Percentiles rank a stretch among this genome's conserved stretches.
Conservation (phyloP, 2,888 invertebrate genomes). For the Cephonodes hylas region DNA sequence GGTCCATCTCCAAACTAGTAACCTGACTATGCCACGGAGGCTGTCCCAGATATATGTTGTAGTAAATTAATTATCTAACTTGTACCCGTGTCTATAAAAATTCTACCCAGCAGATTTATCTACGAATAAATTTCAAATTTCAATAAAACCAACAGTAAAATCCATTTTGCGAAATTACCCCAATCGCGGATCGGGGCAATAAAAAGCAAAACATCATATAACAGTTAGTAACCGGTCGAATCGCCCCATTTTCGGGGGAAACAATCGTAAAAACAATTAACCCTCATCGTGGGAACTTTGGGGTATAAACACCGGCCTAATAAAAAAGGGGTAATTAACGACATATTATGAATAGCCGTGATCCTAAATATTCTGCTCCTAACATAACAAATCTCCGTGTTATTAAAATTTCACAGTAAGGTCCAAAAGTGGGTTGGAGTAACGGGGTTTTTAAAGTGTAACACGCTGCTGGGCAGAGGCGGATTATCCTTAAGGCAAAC, state of each 20-base stretch:
- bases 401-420: neutral
- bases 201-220: neutral
- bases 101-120: too few species aligned
- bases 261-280: neutral
- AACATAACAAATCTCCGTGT: neutral
- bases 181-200: neutral
- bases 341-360: neutral
- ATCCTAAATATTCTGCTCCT: neutral
- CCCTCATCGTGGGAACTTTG: neutral
- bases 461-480: too few species aligned
- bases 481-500: too few species aligned
- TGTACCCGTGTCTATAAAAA: too few species aligned
- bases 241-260: neutral
- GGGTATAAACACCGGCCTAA: neutral
- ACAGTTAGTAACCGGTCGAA: neutral
- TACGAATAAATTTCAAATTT: neutral
- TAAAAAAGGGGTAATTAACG: neutral
- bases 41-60: too few species aligned
- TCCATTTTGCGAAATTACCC: neutral
- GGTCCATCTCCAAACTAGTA: too few species aligned
- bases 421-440: neutral
- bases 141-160: neutral
- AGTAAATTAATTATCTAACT: too few species aligned
- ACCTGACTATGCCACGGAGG: too few species aligned
- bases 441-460: neutral